Percentiles rank a stretch among this genome's conserved stretches.
These are phyloP conservation scores for Bilobella aurantiaca DNA, from an alignment of 1,140 invertebrate genomes.

Conservation along the genomic window DNA sequence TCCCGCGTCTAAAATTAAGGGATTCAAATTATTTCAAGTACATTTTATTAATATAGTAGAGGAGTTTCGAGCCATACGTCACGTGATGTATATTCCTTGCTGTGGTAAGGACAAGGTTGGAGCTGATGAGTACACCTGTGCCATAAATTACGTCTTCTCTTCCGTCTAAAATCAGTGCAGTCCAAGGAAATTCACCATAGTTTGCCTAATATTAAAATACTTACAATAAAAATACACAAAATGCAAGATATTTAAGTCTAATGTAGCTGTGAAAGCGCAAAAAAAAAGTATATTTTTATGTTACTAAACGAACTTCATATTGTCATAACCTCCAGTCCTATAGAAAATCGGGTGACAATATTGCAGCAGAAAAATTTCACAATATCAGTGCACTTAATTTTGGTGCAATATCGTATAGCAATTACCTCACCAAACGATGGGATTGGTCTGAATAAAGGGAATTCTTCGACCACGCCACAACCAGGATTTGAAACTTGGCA, in stretches of 20 bases:
- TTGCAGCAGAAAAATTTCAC: too few species aligned
- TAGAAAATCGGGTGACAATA: too few species aligned
- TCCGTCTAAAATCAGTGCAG: conserved; percentile 29
- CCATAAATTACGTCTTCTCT: conserved; percentile 28
- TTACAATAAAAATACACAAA: not conserved
- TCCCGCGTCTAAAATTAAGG: conserved; percentile 33
- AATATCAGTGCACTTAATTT: not conserved
- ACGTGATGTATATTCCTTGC: conserved; percentile 21
- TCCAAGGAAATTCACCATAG: conserved; percentile 33
- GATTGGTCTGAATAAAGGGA: conserved; percentile 29
- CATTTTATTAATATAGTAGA: too few species aligned
- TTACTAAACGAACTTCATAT: too few species aligned
- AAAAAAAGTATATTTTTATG: too few species aligned
- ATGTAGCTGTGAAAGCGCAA: too few species aligned
- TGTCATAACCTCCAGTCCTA: too few species aligned
- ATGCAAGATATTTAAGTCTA: too few species aligned
- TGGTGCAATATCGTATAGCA: not conserved
- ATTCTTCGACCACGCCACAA: conserved; percentile 21
- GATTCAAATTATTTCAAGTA: conserved; percentile 2
- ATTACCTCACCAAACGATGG: conserved; percentile 30
- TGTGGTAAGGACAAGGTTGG: conserved; percentile 22
- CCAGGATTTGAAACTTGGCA: conserved; percentile 26
- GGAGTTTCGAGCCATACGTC: not conserved
- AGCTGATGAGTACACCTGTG: conserved; percentile 24
- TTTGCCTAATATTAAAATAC: conserved; percentile 22